Percentiles rank a stretch among this genome's conserved stretches.
phyloP scores from a whole-genome alignment of 2,797 vertebrate species.

The Notamacropus eugenii region DNA sequence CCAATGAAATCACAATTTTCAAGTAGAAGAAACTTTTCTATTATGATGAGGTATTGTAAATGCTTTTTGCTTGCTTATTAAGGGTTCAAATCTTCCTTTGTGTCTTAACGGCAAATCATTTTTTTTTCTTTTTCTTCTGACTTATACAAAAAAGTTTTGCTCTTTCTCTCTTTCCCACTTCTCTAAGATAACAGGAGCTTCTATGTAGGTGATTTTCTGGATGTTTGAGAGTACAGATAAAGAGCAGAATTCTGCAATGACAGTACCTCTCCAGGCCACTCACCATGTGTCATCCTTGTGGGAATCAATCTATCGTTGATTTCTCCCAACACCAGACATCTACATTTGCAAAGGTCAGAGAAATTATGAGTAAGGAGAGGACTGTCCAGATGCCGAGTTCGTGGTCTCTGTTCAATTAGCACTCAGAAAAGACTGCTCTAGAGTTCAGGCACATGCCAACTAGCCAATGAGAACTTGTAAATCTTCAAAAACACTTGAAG shows the following conservation, averaged over 20 bases:
- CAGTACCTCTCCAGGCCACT: background rate
- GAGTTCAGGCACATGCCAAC: background rate
- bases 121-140: background rate
- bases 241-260: background rate
- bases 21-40: background rate
- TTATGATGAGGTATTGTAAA: background rate
- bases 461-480: background rate
- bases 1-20: background rate
- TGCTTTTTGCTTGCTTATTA: background rate
- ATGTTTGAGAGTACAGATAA: background rate
- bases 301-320: background rate
- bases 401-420: background rate
- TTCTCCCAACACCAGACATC: background rate
- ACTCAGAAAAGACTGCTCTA: background rate
- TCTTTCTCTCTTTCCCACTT: background rate
- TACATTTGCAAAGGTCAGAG: background rate
- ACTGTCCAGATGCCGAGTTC: background rate
- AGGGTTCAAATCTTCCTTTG: background rate
- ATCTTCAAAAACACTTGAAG: background rate
- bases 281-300: background rate
- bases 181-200: background rate
- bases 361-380: background rate
- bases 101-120: background rate
- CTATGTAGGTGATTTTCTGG: background rate
- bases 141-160: background rate